Percentiles rank a stretch among this genome's conserved stretches.
phyloP scores from a whole-genome alignment of 2,888 invertebrate genomes.

The Heliconius ethilla region DNA sequence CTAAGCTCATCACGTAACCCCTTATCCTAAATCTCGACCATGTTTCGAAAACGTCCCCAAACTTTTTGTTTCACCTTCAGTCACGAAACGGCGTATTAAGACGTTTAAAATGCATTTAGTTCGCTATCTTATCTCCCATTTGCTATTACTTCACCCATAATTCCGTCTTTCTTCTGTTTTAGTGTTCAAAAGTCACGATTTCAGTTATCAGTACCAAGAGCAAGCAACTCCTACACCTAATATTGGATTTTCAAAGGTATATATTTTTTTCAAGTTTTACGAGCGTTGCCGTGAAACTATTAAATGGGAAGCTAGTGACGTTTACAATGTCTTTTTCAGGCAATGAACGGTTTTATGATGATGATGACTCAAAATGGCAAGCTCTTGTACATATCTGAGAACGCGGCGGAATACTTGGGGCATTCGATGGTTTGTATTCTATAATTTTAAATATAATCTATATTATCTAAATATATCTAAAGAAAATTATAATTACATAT shows the following conservation, averaged over 20 bases:
- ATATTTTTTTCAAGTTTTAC: slow-evolving; percentile 59
- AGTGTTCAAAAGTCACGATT: slow-evolving; percentile 93
- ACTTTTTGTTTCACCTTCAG: slow-evolving; percentile 77
- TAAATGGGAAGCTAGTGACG: slow-evolving; percentile 52
- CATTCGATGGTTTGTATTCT: slow-evolving; percentile 94
- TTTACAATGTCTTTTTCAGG: slow-evolving; percentile 85
- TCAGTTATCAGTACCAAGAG: slow-evolving; percentile 84
- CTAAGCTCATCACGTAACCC: slow-evolving; percentile 72
- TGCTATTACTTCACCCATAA: slow-evolving; percentile 79
- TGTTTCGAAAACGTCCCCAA: slow-evolving; percentile 70
- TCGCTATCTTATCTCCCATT: slow-evolving; percentile 75
- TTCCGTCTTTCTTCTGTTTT: slow-evolving; percentile 84
- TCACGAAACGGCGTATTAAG: slow-evolving; percentile 80
- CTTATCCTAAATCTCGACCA: slow-evolving; percentile 69
- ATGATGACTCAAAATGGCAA: slow-evolving; percentile 99
- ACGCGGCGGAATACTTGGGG: slow-evolving; percentile 98
- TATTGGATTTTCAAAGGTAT: slow-evolving; percentile 95
- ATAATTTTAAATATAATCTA: background rate
- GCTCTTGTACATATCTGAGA: slow-evolving; percentile 98
- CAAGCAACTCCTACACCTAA: slow-evolving; percentile 89
- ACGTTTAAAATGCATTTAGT: slow-evolving; percentile 81
- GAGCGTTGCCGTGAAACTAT: slow-evolving; percentile 57
- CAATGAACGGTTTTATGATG: slow-evolving; percentile 98
- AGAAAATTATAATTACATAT: too few relatives aligned
- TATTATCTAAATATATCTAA: too few relatives aligned